Evolutionary conservation across 2,797 vertebrate species (phyloP), one percentile per base, ranked within the genome.

Genomic region (Furcifer pardalis): DNA sequence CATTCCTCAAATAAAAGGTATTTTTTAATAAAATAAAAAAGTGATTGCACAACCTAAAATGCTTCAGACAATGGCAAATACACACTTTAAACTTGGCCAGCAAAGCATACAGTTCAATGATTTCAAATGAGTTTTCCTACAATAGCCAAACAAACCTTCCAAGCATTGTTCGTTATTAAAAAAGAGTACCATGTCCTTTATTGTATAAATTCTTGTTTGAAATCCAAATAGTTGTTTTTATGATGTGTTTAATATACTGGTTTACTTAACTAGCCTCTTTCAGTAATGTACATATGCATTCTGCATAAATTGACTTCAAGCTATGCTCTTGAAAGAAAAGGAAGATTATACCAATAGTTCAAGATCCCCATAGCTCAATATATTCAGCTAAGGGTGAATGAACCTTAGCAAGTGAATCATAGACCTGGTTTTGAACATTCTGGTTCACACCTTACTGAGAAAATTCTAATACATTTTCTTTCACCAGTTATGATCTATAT

Each of bases 191-290:
- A 71, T 60, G 59, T 49, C 10, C 78, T 63, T 90, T 86, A 81
- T 8, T 49, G 49, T 86, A 75, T 3, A 73, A n/a, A 63, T 40
- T 56, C 17, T 81, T 37, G 44, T 66, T 56, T 68, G 23, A 68
- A 80, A 59, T 27, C 1, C 52, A 71, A 46, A 60, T 74, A 83
- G 1, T 68, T 5, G 2, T 80, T 89, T 90, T 86, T 35, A 42
- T 21, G 21, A 73, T 74, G 9, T 40, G 40, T 90, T 66, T 89
- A 91, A 85, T 80, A 85, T 8, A 80, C 7, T 74, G 42, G 68
- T 89, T 92, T 87, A 32, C 82, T 89, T 82, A 82, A 74, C 78
- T 86, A 86, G 88, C 60, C 23, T 82, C 86, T 88, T 91, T 49
- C 78, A 32, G 40, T 72, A 32, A 81, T 82, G 60, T 62, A 52